A percentile compares a stretch with the other conserved stretches of the same genome.
Conservation (phyloP, 1,140 invertebrate species). For the Pogonus chalceus region DNA sequence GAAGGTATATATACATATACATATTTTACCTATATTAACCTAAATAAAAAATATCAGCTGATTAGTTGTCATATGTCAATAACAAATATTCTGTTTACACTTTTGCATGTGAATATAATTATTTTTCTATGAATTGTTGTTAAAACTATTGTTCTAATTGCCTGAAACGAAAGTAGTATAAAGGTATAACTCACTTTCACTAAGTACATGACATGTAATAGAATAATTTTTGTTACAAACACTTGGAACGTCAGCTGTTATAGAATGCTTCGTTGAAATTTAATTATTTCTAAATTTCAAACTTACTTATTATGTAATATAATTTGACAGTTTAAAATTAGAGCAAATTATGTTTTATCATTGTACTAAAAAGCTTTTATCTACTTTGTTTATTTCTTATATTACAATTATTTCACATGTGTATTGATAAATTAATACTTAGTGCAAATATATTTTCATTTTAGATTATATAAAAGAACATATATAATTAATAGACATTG, state of each 20-base stretch:
- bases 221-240: not conserved
- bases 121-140: not conserved
- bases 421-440: not conserved
- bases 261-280: no score
- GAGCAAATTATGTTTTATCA: not conserved
- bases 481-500: not conserved
- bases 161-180: no score
- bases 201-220: no score
- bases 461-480: not conserved
- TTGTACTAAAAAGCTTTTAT: not conserved
- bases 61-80: slow-evolving; percentile 3
- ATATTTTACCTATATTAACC: not conserved
- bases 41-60: not conserved
- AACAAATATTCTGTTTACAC: not conserved
- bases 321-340: no score
- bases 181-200: no score
- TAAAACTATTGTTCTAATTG: no score
- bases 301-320: no score
- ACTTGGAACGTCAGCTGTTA: not conserved
- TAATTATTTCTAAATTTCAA: no score
- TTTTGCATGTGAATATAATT: not conserved
- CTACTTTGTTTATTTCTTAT: not conserved
- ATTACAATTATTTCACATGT: not conserved
- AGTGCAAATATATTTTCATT: not conserved
- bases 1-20: no score